Percentiles rank a stretch among this genome's conserved stretches.
Evolutionary conservation across 2,113 vertebrate genomes (phyloP).

Genomic region (Corythaixoides concolor): DNA sequence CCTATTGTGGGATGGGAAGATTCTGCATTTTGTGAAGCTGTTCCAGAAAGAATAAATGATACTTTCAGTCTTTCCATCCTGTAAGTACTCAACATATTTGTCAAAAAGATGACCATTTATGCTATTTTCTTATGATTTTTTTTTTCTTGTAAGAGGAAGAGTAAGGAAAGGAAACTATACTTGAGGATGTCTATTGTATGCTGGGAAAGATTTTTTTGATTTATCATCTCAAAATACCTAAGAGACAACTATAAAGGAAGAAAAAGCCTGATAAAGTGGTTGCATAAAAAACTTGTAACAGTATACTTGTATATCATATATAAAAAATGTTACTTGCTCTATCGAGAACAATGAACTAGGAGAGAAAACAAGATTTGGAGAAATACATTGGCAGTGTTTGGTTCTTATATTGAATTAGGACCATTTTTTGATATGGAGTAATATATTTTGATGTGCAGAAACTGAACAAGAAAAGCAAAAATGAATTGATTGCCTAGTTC

Average conservation of each 20-base stretch:
- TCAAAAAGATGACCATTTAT: background rate
- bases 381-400: background rate
- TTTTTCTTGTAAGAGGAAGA: background rate
- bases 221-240: background rate
- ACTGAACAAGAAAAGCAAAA: background rate
- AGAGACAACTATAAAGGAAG: background rate
- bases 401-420: background rate
- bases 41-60: background rate
- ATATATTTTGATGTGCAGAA: background rate
- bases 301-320: background rate
- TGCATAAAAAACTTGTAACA: background rate
- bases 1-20: background rate
- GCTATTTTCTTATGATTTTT: background rate
- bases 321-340: background rate
- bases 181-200: background rate
- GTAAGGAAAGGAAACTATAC: background rate
- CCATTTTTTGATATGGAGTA: background rate
- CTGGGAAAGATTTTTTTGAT: background rate
- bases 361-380: background rate
- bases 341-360: background rate
- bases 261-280: background rate
- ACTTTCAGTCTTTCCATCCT: background rate
- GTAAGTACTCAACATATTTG: background rate
- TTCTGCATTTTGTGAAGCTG: background rate
- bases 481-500: background rate